phyloP scores from a whole-genome alignment of 2,797 vertebrate species.

The Gouania willdenowi region DNA sequence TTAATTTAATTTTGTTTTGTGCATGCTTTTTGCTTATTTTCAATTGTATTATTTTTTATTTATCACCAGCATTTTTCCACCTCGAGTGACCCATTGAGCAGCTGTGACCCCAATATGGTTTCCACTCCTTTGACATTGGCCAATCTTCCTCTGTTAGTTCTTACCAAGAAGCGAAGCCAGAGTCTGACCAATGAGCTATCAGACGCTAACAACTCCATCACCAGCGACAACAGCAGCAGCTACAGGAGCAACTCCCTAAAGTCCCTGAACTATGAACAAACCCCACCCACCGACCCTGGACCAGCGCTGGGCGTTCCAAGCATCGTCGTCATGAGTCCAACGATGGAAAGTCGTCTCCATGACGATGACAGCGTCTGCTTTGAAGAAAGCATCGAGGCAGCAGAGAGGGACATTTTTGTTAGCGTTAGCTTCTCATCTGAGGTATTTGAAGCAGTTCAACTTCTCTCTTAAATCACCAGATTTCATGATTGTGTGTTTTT shows the following conservation, averaged over 20 bases:
- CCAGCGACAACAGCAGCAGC: neutral
- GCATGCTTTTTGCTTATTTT: neutral
- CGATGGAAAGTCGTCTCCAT: conserved; percentile 74
- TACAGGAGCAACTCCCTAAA: conserved; percentile 45
- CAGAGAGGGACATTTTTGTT: no score
- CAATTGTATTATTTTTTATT: conserved; percentile 1
- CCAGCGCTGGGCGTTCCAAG: conserved; percentile 70
- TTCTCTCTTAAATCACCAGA: conserved; percentile 46
- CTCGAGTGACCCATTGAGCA: conserved; percentile 33
- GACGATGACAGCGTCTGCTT: conserved; percentile 33
- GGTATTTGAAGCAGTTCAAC: conserved; percentile 76
- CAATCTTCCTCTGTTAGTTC: conserved; percentile 53
- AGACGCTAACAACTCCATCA: neutral
- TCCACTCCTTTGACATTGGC: conserved; percentile 69
- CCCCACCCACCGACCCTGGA: no score
- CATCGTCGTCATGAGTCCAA: conserved; percentile 79
- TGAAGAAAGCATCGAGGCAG: conserved; percentile 37
- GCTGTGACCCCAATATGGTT: conserved; percentile 55
- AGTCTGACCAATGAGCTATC: conserved; percentile 43
- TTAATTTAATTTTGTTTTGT: neutral
- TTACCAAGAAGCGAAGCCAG: conserved; percentile 50
- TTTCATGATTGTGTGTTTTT: neutral
- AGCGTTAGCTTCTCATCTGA: no score
- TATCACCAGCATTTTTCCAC: conserved; percentile 34
- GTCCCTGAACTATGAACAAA: conserved; percentile 33